A percentile compares a stretch with the other conserved stretches of the same genome.
These are phyloP conservation scores for Diplazon laetatorius DNA, from an alignment of 2,888 invertebrate genomes.

Conservation along the genomic window DNA sequence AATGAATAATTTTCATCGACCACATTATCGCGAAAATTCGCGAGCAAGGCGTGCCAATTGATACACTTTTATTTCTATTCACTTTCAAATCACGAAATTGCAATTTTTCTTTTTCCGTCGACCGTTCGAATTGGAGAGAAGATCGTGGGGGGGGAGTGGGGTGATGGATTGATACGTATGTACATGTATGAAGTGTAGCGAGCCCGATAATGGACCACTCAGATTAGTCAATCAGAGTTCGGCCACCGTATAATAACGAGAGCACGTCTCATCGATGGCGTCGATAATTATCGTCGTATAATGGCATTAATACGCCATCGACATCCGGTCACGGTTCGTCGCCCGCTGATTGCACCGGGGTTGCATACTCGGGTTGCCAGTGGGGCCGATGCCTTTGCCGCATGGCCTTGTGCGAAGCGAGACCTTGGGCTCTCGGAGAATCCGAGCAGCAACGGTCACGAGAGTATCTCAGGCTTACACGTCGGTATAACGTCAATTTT, in stretches of 20 bases:
- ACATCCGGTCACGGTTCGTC: conserved; percentile 72
- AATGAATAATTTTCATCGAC: not conserved
- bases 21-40: too few species aligned
- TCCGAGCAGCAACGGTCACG: conserved; percentile 14
- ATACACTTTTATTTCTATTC: too few species aligned
- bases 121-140: too few species aligned
- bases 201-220: conserved; percentile 67
- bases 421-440: not conserved
- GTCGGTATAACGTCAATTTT: conserved; percentile 54
- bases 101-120: not conserved
- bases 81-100: too few species aligned
- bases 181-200: not conserved
- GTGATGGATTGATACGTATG: not conserved
- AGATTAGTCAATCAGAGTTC: conserved; percentile 74
- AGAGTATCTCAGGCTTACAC: conserved; percentile 8
- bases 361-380: conserved; percentile 42
- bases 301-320: conserved; percentile 81
- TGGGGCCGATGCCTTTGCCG: conserved; percentile 26
- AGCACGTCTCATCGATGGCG: conserved; percentile 62
- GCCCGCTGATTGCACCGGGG: conserved; percentile 76
- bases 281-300: conserved; percentile 77
- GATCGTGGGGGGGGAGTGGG: not conserved
- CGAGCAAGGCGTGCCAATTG: too few species aligned
- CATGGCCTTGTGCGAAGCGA: conserved; percentile 28
- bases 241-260: conserved; percentile 76